These are phyloP conservation scores for Macrosiphum euphorbiae DNA, from an alignment of 2,888 invertebrate genomes.

Conservation along the genomic window DNA sequence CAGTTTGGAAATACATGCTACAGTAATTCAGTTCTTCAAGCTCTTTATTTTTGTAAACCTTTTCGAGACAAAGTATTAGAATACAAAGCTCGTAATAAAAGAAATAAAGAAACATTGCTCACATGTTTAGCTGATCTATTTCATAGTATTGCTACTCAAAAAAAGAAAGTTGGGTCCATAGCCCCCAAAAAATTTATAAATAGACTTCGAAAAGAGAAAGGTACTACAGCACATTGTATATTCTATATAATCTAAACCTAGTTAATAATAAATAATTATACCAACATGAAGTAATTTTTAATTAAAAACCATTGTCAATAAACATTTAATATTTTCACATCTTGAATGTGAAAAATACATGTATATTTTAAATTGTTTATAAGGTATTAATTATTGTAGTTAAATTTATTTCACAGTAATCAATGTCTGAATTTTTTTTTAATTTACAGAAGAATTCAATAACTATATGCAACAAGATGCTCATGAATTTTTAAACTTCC, in stretches of 20 bases:
- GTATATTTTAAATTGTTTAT: not conserved
- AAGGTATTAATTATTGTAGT: not conserved
- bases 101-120: constrained; percentile 96
- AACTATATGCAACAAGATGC: constrained; percentile 99
- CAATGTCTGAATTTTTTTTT: constrained; percentile 22
- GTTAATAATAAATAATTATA: not conserved
- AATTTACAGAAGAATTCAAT: constrained; percentile 93
- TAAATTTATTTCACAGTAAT: not conserved
- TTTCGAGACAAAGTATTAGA: constrained; percentile 98
- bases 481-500: constrained; percentile 98
- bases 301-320: not conserved
- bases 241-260: not conserved
- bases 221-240: constrained; percentile 71
- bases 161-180: constrained; percentile 99
- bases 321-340: not conserved
- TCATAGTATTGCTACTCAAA: constrained; percentile 99
- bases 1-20: constrained; percentile 99
- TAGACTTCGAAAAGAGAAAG: constrained; percentile 97
- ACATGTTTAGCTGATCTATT: constrained; percentile 99
- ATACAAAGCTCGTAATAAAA: constrained; percentile 95
- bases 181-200: constrained; percentile 99
- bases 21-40: constrained; percentile 99
- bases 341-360: not conserved
- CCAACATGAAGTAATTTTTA: not conserved
- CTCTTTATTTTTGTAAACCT: constrained; percentile 98